Conservation (phyloP, 2,888 invertebrate species). For the Sabatieria punctata region DNA sequence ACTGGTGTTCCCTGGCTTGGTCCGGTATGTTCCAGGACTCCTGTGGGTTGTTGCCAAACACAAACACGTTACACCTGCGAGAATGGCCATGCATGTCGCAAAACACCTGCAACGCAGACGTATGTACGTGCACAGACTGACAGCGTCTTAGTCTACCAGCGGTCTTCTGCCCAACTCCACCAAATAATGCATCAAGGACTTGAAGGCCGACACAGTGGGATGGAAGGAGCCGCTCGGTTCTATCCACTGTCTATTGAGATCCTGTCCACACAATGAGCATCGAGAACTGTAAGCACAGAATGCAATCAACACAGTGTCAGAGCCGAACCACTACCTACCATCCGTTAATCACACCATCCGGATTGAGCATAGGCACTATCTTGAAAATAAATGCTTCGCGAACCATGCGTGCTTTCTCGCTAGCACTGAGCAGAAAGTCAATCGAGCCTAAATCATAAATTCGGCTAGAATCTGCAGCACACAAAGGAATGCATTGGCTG, state of each 20-base stretch:
- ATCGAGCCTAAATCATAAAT: conserved; percentile 41
- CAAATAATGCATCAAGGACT: too few species aligned
- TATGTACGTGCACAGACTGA: not conserved
- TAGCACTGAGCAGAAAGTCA: conserved; percentile 45
- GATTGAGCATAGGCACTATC: conserved; percentile 70
- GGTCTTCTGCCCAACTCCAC: too few species aligned
- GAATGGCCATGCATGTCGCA: conserved; percentile 90
- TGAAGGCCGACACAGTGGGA: conserved; percentile 82
- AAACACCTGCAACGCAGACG: conserved; percentile 72
- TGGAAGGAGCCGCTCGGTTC: conserved; percentile 76
- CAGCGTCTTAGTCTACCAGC: not conserved
- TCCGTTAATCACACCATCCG: conserved; percentile 69
- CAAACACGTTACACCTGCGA: conserved; percentile 79
- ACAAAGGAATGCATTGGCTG: too few species aligned
- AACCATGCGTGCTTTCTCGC: conserved; percentile 43
- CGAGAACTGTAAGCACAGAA: conserved; percentile 55
- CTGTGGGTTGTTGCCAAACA: conserved; percentile 64
- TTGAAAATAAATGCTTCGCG: conserved; percentile 60
- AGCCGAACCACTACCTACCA: conserved; percentile 44
- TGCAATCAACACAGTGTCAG: not conserved
- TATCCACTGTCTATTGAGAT: conserved; percentile 80
- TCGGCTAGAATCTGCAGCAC: too few species aligned
- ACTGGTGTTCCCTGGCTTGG: conserved; percentile 13
- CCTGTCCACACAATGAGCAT: conserved; percentile 77
- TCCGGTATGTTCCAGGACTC: conserved; percentile 20